Percentiles rank a stretch among this genome's conserved stretches.
These are phyloP conservation scores for Conops quadrifasciatus DNA, from an alignment of 2,888 invertebrate genomes.

Conservation along the genomic window DNA sequence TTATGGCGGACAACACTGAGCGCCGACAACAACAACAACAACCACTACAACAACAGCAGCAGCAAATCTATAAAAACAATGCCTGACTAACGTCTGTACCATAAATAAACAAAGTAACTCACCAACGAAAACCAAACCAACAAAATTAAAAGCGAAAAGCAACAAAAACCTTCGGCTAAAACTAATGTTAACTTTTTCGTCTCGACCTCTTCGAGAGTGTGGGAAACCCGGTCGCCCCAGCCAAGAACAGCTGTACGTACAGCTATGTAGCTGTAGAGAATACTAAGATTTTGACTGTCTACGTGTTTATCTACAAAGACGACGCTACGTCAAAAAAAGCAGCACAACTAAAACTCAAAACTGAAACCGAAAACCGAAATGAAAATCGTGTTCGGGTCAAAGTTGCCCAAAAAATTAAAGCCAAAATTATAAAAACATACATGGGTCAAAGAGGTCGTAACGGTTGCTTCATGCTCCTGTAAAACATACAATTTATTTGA, in stretches of 20 bases:
- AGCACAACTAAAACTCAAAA: not conserved
- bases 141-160: no score
- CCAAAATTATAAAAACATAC: not conserved
- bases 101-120: conserved; percentile 18
- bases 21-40: conserved; percentile 31
- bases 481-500: no score
- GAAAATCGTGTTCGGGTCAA: conserved; percentile 6
- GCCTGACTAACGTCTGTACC: not conserved
- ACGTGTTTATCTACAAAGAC: no score
- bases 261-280: not conserved
- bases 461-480: not conserved
- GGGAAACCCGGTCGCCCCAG: conserved; percentile 11
- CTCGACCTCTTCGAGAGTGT: conserved; percentile 11
- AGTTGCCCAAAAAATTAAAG: not conserved
- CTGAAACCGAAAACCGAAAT: not conserved
- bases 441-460: not conserved
- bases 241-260: no score
- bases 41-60: conserved; percentile 35
- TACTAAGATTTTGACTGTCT: not conserved
- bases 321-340: no score
- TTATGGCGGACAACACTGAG: conserved; percentile 26
- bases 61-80: conserved; percentile 32
- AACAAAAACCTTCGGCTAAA: not conserved
- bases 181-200: not conserved
- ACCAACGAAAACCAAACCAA: not conserved